Base-by-base conservation (phyloP, 2,888 invertebrate species). In the Tipula vernalis region DNA sequence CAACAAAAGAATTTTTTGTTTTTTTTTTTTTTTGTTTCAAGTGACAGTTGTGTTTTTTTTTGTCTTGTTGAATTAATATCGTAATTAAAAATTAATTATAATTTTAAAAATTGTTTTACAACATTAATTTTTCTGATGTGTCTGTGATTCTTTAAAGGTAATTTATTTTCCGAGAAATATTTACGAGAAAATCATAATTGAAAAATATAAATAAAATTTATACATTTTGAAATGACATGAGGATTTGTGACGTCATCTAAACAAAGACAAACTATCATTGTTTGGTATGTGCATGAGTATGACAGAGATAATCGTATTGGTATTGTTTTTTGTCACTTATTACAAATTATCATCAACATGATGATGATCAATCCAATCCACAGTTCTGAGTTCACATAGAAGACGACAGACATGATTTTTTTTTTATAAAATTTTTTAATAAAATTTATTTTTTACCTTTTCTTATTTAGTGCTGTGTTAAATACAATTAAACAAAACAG, bases 391-490 rank as follows among this genome's bases (percentile, higher is more conserved):
- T 28, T 71, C 28, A 71, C 51, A 18, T 28, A 71, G 71, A 71
- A 71, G 84, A 41, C 39, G 39, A 84, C 15, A 41, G 84, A 41
- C 41, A 84, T 39, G 41, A 41, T 85, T 85, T 85, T 85, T 84
- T 39, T 39, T 85, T 39, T 85, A 41, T 15, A 41, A 13, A 41
- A 41, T 39, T n/a, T 85, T 85, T 84, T 83, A 36, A 86, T 44
- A 15, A 5, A 6, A 84, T 44, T 28, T 41, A 18, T 39, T 86
- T 57, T 87, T 84, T 13, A 71, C 83, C 51, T 85, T 87, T 87
- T 51, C 83, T 84, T 86, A 87, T 87, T 87, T 88, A 88, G 89
- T 89, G 89, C 89, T 89, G 89, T 89, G 88, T 86, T 87, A 87
- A 84, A 84, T 86, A 86, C 86, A 47, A 86, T 87, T 86, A 86